Conservation (phyloP, 2,888 invertebrate genomes). For the Laspeyria flexula region DNA sequence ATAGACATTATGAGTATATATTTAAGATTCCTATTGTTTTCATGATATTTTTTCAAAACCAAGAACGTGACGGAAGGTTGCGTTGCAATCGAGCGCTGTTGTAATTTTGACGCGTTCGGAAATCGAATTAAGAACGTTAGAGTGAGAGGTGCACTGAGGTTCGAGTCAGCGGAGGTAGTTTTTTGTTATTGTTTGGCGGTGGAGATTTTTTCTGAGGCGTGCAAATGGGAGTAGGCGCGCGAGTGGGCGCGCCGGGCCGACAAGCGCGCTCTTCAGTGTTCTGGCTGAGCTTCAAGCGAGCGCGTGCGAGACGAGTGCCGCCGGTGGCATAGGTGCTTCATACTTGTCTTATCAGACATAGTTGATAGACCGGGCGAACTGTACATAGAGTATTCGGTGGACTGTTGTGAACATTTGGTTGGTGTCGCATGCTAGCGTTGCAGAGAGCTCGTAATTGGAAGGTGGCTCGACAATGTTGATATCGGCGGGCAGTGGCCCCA, state of each 20-base stretch:
- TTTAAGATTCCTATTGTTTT: slow-evolving; percentile 25
- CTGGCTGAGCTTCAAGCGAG: slow-evolving; percentile 84
- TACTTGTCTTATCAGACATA: slow-evolving; percentile 46
- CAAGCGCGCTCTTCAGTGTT: slow-evolving; percentile 86
- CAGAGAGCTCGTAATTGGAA: slow-evolving; percentile 57
- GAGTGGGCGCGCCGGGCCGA: slow-evolving; percentile 82
- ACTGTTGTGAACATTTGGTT: slow-evolving; percentile 64
- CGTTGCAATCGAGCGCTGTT: slow-evolving; percentile 76
- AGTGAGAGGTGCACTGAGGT: slow-evolving; percentile 80
- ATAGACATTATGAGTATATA: slow-evolving; percentile 32
- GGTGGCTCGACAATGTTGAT: slow-evolving; percentile 87
- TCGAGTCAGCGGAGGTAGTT: slow-evolving; percentile 75
- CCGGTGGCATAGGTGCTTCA: slow-evolving; percentile 61
- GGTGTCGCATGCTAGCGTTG: slow-evolving; percentile 68
- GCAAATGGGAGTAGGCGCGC: slow-evolving; percentile 85
- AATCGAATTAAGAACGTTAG: slow-evolving; percentile 85
- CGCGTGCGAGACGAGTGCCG: slow-evolving; percentile 75
- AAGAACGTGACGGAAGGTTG: slow-evolving; percentile 80
- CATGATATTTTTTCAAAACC: slow-evolving; percentile 47
- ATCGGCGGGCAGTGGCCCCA: slow-evolving; percentile 87
- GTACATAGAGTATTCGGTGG: slow-evolving; percentile 49
- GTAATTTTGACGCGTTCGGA: slow-evolving; percentile 84
- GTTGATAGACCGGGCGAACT: slow-evolving; percentile 40
- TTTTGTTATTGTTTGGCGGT: slow-evolving; percentile 82
- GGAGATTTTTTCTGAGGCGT: slow-evolving; percentile 84